These are phyloP conservation scores for Tenthredo mesomela DNA, from an alignment of 2,888 invertebrate species.

Conservation along the genomic window DNA sequence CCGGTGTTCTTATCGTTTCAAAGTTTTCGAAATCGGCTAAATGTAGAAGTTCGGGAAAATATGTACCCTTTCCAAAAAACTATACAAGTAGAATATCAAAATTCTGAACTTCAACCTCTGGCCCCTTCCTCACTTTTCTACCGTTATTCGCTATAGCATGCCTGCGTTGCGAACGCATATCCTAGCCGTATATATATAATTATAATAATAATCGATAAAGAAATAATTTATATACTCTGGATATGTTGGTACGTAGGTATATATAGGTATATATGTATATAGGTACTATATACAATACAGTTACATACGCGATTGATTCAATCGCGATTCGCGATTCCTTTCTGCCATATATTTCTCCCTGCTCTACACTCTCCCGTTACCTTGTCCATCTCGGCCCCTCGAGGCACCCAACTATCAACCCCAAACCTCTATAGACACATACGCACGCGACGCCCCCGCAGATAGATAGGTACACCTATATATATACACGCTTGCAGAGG, in stretches of 20 bases:
- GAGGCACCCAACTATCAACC: constrained; percentile 17
- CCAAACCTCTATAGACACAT: neutral
- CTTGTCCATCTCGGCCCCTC: constrained; percentile 26
- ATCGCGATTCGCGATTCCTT: neutral
- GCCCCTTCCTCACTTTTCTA: neutral
- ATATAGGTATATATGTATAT: neutral
- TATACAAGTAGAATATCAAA: too few relatives aligned
- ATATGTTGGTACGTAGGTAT: neutral
- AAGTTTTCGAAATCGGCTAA: too few relatives aligned
- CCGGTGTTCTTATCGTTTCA: too few relatives aligned
- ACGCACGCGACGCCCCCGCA: constrained; percentile 17
- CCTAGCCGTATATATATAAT: neutral
- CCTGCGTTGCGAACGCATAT: too few relatives aligned
- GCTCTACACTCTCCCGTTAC: neutral
- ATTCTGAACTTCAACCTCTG: too few relatives aligned
- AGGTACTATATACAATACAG: neutral
- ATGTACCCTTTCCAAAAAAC: too few relatives aligned
- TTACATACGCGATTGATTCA: constrained; percentile 5
- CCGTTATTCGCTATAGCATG: neutral
- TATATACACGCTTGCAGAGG: neutral
- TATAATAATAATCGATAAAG: constrained; percentile 2
- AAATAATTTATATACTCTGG: constrained; percentile 20
- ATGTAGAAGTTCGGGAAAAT: too few relatives aligned
- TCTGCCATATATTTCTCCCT: neutral
- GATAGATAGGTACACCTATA: too few relatives aligned